Percentiles rank a stretch among this genome's conserved stretches.
phyloP scores from a whole-genome alignment of 2,797 vertebrate species.

The Varecia variegata region DNA sequence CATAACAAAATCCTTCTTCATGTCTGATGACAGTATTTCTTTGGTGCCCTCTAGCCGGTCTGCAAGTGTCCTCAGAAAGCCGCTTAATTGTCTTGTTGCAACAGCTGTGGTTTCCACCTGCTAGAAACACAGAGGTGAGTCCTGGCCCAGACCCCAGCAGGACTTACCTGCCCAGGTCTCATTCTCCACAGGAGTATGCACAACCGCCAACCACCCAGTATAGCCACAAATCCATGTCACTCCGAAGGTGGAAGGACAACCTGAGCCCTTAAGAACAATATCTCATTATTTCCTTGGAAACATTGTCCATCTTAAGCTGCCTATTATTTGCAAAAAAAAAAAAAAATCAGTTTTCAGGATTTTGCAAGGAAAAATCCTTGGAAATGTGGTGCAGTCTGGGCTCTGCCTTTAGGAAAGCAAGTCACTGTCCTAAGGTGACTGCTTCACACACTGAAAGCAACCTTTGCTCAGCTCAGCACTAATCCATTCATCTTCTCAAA shows the following conservation, averaged over 20 bases:
- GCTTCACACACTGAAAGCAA: not conserved
- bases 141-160: not conserved
- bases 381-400: not conserved
- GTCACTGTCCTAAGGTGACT: not conserved
- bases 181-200: not conserved
- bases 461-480: not conserved
- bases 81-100: constrained; percentile 79
- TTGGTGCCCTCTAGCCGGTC: constrained; percentile 84
- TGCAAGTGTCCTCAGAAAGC: constrained; percentile 87
- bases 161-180: too few species aligned
- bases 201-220: not conserved
- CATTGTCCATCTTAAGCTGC: not conserved
- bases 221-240: not conserved
- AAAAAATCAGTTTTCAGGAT: not conserved
- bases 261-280: not conserved
- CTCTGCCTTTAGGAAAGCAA: not conserved
- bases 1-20: constrained; percentile 93
- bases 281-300: not conserved
- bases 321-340: not conserved
- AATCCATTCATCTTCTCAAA: not conserved
- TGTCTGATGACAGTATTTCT: constrained; percentile 85
- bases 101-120: constrained; percentile 70
- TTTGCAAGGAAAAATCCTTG: not conserved
- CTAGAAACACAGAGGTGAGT: constrained; percentile 80
- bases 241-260: not conserved